Base-by-base conservation (phyloP, 2,113 vertebrate genomes). In the Miniopterus natalensis region DNA sequence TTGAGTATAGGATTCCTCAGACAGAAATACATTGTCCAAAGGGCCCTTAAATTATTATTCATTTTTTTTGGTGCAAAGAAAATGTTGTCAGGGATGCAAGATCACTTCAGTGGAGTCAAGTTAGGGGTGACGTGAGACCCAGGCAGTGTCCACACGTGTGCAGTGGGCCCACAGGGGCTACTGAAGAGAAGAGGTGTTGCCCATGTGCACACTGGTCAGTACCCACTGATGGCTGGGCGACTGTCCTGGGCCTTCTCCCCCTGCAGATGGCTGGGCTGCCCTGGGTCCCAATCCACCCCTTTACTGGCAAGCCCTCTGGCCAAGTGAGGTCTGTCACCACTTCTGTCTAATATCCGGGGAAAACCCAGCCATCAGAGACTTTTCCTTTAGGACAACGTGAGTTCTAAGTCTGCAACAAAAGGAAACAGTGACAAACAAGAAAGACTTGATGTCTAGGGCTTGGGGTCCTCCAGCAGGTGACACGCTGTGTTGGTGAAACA, bases 1-100 rank as follows among this genome's bases (percentile, higher is more conserved):
- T 93, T 83, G 93, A 96, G 96, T 93, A 70, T 92, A 89, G 88
- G 94, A 96, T 96, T 95, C 89, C 95, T 96, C 87, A 65, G 95
- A 92, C 92, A 94, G 92, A 96, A 94, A 51, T 75, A 59, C 87
- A 90, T 91, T 92, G 91, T 94, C 96, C 96, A 95, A 93, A 96
- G 95, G 96, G 75, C 89, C 80, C 84, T 91, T 94, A 96, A 89
- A 91, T 96, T 96, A 92, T 79, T 81, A 93, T 84, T 92, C 87
- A 57, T 87, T 90, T 92, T 80, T 79, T 94, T 86, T 36, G 45
- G 57, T 8, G 13, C 84, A 80, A 3, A 78, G 92, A 92, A 92
- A 84, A 70, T 73, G 53, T 42, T 71, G 74, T 88, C 79, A 93
- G 84, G 59, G 71, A 84, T 2, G 49, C 25, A 63, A 84, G 63